phyloP scores from a whole-genome alignment of 2,888 invertebrate species.

The Scaptomyza tumidula region DNA sequence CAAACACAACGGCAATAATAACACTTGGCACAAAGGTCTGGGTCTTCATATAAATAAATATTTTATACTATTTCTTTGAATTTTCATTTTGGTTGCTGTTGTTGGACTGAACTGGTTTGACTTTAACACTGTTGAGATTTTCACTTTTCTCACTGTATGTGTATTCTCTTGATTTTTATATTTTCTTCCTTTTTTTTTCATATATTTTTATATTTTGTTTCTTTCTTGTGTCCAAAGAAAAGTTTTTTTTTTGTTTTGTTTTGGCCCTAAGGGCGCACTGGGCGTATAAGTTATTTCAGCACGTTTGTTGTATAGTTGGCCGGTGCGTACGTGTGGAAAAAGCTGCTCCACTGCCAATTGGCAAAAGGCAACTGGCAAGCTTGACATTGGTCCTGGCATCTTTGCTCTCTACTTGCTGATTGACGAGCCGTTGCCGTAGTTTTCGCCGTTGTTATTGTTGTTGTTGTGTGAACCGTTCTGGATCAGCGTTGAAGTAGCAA shows the following conservation, averaged over 20 bases:
- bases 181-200: constrained; percentile 37
- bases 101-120: constrained; percentile 46
- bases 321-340: constrained; percentile 79
- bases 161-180: constrained; percentile 17
- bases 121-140: constrained; percentile 74
- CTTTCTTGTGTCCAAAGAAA: constrained; percentile 41
- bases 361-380: constrained; percentile 28
- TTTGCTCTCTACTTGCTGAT: constrained; percentile 48
- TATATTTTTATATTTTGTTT: constrained; percentile 28
- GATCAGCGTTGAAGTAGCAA: constrained; percentile 73
- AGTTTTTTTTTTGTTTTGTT: constrained; percentile 55
- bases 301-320: constrained; percentile 71
- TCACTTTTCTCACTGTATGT: constrained; percentile 60
- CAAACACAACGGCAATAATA: constrained; percentile 45
- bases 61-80: constrained; percentile 65
- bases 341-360: constrained; percentile 45
- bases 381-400: constrained; percentile 12
- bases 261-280: constrained; percentile 60
- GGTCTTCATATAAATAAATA: constrained; percentile 74
- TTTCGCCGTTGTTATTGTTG: background rate
- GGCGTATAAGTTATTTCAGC: constrained; percentile 78
- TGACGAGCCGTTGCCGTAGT: constrained; percentile 53
- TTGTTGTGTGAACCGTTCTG: constrained; percentile 21
- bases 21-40: constrained; percentile 63
- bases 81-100: constrained; percentile 8